Conservation (phyloP, 2,113 vertebrate species). For the Potamarius usumacintae region DNA sequence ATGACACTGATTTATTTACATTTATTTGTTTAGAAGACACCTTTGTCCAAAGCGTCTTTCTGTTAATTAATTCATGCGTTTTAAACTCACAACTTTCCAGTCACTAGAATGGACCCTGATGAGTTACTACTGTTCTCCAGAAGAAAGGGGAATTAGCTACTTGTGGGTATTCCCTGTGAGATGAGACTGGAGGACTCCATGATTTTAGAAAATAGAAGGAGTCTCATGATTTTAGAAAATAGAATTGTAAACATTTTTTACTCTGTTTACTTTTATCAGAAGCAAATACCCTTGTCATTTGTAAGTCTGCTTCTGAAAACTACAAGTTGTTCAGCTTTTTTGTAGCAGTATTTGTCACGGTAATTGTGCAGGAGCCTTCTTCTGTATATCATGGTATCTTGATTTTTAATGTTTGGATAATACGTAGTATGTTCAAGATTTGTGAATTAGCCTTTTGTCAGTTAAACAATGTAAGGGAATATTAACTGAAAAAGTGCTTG, state of each 20-base stretch:
- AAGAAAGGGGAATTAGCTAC: neutral
- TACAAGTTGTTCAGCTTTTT: too few species aligned
- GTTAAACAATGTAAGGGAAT: neutral
- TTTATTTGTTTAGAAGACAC: conserved; percentile 1
- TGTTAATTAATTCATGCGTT: neutral
- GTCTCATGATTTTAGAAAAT: neutral
- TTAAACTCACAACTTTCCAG: neutral
- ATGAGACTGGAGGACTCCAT: neutral
- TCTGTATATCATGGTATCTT: too few species aligned
- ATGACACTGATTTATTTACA: neutral
- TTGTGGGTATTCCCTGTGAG: neutral
- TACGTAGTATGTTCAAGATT: too few species aligned
- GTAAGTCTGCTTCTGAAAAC: too few species aligned
- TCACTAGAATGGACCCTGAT: neutral
- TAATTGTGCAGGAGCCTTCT: too few species aligned
- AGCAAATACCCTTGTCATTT: neutral
- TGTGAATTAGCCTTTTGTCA: too few species aligned
- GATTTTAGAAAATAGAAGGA: too few species aligned
- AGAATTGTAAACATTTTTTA: neutral
- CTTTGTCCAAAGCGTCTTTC: neutral
- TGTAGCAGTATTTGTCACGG: too few species aligned
- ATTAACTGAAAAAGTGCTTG: neutral
- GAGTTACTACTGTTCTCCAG: neutral
- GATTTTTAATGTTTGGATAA: too few species aligned
- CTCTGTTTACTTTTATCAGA: neutral